Evolutionary conservation across 2,113 vertebrate genomes (phyloP).

Genomic region (Stigmatopora nigra): DNA sequence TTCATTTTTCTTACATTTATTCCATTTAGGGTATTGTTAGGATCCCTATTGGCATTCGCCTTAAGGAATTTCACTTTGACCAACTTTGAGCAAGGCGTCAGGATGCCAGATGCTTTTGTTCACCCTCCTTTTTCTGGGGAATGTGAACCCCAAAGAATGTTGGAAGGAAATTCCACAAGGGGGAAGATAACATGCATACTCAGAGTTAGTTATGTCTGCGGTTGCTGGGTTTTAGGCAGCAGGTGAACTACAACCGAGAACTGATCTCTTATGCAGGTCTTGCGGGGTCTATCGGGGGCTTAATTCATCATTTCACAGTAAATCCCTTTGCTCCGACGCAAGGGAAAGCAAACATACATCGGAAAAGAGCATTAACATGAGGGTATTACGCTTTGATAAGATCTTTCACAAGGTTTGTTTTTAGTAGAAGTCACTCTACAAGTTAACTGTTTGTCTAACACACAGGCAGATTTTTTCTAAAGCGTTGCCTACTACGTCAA

Average conservation of each 20-base stretch:
- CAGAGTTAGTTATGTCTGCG: constrained; percentile 55
- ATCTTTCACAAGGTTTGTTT: constrained; percentile 30
- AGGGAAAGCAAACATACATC: constrained; percentile 49
- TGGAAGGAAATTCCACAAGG: constrained; percentile 65
- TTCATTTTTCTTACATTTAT: constrained; percentile 15
- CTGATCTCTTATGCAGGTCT: constrained; percentile 35
- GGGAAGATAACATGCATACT: constrained; percentile 63
- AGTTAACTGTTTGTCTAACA: not conserved
- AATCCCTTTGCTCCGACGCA: constrained; percentile 15
- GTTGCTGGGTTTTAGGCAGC: constrained; percentile 34
- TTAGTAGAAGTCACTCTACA: constrained; percentile 9
- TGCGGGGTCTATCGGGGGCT: constrained; percentile 16
- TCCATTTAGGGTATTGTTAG: constrained; percentile 38
- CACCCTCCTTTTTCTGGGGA: constrained; percentile 32
- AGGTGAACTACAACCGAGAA: constrained; percentile 60
- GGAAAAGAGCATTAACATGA: constrained; percentile 26
- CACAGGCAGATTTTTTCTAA: constrained; percentile 1
- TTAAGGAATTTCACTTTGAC: constrained; percentile 24
- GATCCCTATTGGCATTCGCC: constrained; percentile 21
- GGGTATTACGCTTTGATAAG: constrained; percentile 38
- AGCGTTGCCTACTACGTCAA: constrained; percentile 11
- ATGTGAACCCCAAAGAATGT: constrained; percentile 59
- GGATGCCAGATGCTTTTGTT: constrained; percentile 40
- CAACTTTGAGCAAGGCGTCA: constrained; percentile 28
- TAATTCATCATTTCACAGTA: constrained; percentile 35